phyloP scores from a whole-genome alignment of 1,140 invertebrate genomes.

The Charaxes varanes region DNA sequence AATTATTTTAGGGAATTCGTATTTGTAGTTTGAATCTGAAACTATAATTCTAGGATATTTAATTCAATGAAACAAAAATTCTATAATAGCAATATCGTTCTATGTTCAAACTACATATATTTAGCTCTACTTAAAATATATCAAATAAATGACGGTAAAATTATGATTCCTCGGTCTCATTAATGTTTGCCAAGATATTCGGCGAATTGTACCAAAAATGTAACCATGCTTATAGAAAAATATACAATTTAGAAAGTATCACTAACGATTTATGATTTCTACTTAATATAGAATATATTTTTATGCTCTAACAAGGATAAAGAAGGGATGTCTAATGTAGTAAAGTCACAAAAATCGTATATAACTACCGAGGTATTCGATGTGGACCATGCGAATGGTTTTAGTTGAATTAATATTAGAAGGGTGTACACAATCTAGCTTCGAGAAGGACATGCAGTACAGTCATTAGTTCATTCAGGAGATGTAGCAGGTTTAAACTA shows the following conservation, averaged over 20 bases:
- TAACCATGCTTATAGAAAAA: constrained; percentile 10
- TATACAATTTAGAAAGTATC: too few species aligned
- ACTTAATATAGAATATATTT: too few species aligned
- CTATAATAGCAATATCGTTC: neutral
- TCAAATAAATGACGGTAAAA: too few species aligned
- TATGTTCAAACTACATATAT: constrained; percentile 33
- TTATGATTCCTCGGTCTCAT: too few species aligned
- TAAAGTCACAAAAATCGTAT: too few species aligned
- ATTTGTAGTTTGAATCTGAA: constrained; percentile 35
- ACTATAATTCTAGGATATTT: neutral
- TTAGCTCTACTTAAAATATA: constrained; percentile 14
- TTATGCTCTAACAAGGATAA: too few species aligned
- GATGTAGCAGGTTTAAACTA: constrained; percentile 60
- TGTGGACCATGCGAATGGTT: constrained; percentile 51
- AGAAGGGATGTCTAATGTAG: too few species aligned
- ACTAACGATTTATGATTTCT: too few species aligned
- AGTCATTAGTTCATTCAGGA: constrained; percentile 69
- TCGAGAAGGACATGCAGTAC: constrained; percentile 56
- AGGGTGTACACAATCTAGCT: constrained; percentile 52
- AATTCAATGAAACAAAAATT: neutral
- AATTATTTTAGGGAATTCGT: constrained; percentile 10
- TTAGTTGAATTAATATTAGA: constrained; percentile 29
- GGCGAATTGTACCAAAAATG: constrained; percentile 5
- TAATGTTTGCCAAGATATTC: constrained; percentile 4
- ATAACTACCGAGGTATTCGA: too few species aligned